Conservation (phyloP, 2,797 vertebrate species). For the Platyrinchus mystaceus region DNA sequence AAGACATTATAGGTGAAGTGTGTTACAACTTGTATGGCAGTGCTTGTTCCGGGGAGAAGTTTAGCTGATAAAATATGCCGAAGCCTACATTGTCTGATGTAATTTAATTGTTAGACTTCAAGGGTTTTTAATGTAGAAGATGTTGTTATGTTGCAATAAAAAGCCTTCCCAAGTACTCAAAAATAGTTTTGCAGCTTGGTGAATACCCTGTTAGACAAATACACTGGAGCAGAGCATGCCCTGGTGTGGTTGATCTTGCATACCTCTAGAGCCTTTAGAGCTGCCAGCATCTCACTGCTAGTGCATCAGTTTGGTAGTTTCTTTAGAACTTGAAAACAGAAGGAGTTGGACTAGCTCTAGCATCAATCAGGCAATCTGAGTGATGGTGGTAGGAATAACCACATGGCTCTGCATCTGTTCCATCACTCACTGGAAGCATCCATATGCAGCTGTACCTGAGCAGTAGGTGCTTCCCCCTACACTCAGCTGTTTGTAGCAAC, state of each 20-base stretch:
- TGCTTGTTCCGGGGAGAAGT: neutral
- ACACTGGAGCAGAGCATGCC: neutral
- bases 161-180: neutral
- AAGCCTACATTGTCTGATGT: neutral
- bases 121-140: neutral
- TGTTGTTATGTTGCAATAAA: constrained; percentile 5
- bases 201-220: neutral
- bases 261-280: neutral
- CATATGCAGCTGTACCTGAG: neutral
- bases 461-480: neutral
- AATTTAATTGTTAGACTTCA: neutral
- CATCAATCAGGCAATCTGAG: neutral
- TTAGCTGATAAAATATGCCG: neutral
- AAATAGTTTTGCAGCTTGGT: neutral
- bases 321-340: neutral
- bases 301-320: neutral
- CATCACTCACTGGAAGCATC: neutral
- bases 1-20: neutral
- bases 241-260: neutral
- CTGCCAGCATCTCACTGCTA: neutral
- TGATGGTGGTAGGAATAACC: neutral
- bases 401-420: neutral
- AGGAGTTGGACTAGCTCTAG: neutral
- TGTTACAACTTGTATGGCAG: neutral
- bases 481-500: neutral